Conservation (phyloP, 2,797 vertebrate genomes). For the Luscinia luscinia region DNA sequence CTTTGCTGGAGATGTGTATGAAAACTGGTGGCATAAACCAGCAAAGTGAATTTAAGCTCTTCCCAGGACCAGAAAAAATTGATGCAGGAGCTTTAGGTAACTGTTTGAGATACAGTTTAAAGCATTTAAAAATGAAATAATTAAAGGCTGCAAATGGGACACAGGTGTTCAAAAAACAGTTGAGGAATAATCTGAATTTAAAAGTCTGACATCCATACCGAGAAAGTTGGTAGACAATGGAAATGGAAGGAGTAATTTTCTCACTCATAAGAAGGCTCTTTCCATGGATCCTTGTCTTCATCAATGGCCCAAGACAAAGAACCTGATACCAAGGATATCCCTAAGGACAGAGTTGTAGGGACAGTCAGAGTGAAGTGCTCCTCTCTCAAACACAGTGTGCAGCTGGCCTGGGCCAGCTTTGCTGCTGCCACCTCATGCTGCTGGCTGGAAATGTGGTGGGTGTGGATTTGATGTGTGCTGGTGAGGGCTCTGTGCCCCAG, state of each 20-base stretch:
- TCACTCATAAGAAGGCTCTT: not conserved
- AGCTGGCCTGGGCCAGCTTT: not conserved
- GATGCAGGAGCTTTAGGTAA: not conserved
- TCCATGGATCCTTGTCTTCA: not conserved
- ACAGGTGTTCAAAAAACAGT: not conserved
- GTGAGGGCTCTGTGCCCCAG: not conserved
- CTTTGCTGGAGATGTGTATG: not conserved
- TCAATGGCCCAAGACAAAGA: not conserved
- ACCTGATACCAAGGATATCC: not conserved
- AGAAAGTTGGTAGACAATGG: fast-evolving
- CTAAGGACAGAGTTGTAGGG: not conserved
- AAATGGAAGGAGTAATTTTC: not conserved
- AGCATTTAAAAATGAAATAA: not conserved
- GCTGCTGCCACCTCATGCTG: not conserved
- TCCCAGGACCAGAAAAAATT: not conserved
- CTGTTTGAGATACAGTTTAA: not conserved
- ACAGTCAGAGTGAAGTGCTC: not conserved
- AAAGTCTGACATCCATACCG: not conserved
- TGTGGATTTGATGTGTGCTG: not conserved
- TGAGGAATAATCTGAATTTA: not conserved
- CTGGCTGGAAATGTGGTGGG: not conserved
- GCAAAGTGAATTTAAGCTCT: not conserved
- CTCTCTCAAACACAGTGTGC: not conserved
- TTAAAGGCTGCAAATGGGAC: not conserved
- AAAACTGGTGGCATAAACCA: not conserved